Base-by-base conservation (phyloP, 2,888 invertebrate genomes). In the Halocaridina rubra region DNA sequence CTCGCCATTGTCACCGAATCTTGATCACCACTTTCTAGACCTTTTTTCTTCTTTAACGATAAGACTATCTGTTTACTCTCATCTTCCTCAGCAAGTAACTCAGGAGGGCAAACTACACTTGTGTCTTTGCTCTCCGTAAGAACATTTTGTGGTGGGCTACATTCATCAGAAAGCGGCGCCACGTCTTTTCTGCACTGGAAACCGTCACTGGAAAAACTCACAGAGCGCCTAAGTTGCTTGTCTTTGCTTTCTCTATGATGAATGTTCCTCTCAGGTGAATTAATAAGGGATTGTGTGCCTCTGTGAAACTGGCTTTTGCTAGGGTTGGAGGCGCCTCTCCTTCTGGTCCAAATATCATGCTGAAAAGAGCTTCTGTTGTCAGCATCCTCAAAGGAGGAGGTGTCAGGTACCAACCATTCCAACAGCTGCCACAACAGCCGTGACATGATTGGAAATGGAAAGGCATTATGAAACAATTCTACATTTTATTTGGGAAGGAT, bases 341-440 rank as follows among this genome's bases (percentile, higher is more conserved):
- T 29, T 16, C 19, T n/a, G n/a, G n/a, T n/a, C n/a, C n/a, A n/a
- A n/a, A n/a, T n/a, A n/a, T n/a, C n/a, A n/a, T n/a, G n/a, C n/a
- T n/a, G n/a, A n/a, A n/a, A n/a, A n/a, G n/a, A n/a, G n/a, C n/a
- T n/a, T n/a, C n/a, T n/a, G n/a, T n/a, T n/a, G n/a, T n/a, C n/a
- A n/a, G n/a, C n/a, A n/a, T n/a, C n/a, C n/a, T n/a, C n/a, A n/a
- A n/a, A n/a, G n/a, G n/a, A n/a, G n/a, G n/a, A n/a, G n/a, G n/a
- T 59, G 19, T 78, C 78, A 46, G 84, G 77, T 30, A 72, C 84
- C 84, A 84, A 69, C 74, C 84, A 79, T 39, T 71, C 78, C 78
- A 84, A 33, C 59, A 84, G 78, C 61, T 84, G 78, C 77, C 84
- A 79, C 46, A 84, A 72, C 71, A 72, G 72, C 59, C 75, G 67